Evolutionary conservation across 2,888 invertebrate species (phyloP).

Genomic region (Polydrusus tereticollis): DNA sequence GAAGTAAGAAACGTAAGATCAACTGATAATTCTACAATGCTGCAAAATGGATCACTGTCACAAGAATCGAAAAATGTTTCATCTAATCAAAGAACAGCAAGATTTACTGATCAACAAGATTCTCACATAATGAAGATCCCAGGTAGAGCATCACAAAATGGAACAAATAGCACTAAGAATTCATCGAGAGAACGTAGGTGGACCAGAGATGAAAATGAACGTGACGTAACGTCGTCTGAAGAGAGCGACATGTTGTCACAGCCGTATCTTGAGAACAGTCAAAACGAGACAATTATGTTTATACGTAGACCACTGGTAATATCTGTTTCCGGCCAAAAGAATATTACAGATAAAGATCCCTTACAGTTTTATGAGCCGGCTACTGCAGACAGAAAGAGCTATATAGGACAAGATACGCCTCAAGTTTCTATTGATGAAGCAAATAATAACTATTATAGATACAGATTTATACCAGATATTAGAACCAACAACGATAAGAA

Average conservation of each 20-base stretch:
- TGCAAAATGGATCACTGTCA: not conserved
- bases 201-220: not conserved
- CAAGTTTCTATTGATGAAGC: not conserved
- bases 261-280: not conserved
- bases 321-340: not conserved
- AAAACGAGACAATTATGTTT: not conserved
- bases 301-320: not conserved
- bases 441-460: not conserved
- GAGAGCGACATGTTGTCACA: not conserved
- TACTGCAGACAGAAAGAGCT: not conserved
- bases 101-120: not conserved
- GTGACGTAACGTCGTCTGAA: not conserved
- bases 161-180: too few species aligned
- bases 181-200: too few species aligned
- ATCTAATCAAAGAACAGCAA: too few species aligned
- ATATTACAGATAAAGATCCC: not conserved
- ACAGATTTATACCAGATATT: not conserved
- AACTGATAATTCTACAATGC: not conserved
- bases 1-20: too few species aligned
- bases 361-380: not conserved
- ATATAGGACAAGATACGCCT: not conserved
- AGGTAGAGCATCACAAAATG: too few species aligned
- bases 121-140: not conserved
- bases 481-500: not conserved
- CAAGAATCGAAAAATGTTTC: too few species aligned